Evolutionary conservation across 2,888 invertebrate species (phyloP).

Genomic region (Epistrophella euchroma): DNA sequence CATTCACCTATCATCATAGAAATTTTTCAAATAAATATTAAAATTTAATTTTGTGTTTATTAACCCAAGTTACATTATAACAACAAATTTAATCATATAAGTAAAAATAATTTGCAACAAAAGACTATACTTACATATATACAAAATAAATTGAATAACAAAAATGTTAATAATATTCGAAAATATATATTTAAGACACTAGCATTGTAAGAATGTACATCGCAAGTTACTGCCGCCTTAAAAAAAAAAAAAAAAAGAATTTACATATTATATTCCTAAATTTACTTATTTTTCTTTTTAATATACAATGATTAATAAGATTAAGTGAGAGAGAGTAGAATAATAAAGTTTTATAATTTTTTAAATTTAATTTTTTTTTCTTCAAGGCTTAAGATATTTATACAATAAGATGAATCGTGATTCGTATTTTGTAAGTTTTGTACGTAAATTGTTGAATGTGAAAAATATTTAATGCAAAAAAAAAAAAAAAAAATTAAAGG

Average conservation of each 20-base stretch:
- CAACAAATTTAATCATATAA: constrained; percentile 2
- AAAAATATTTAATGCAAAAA: constrained; percentile 55
- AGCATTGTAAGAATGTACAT: not conserved
- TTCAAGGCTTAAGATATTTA: constrained; percentile 20
- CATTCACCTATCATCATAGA: constrained; percentile 13
- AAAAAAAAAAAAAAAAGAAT: constrained; percentile 25
- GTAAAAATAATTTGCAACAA: constrained; percentile 20
- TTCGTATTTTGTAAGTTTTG: constrained; percentile 70
- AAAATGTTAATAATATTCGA: constrained; percentile 13
- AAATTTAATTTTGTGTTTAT: constrained; percentile 10
- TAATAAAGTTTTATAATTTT: constrained; percentile 29
- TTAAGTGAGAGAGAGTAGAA: constrained; percentile 43
- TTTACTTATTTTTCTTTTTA: constrained; percentile 64
- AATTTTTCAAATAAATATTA: constrained; percentile 18
- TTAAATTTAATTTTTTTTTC: constrained; percentile 27
- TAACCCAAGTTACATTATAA: not conserved
- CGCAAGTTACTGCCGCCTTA: constrained; percentile 44
- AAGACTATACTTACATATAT: constrained; percentile 19
- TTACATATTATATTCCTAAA: constrained; percentile 40
- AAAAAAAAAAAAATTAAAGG: constrained; percentile 5
- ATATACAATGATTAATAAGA: constrained; percentile 63
- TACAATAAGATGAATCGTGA: constrained; percentile 48
- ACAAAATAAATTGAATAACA: constrained; percentile 8
- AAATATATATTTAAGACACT: constrained; percentile 18
- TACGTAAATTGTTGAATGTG: constrained; percentile 61